phyloP scores from a whole-genome alignment of 2,888 invertebrate species.

The Rhagonycha fulva region DNA sequence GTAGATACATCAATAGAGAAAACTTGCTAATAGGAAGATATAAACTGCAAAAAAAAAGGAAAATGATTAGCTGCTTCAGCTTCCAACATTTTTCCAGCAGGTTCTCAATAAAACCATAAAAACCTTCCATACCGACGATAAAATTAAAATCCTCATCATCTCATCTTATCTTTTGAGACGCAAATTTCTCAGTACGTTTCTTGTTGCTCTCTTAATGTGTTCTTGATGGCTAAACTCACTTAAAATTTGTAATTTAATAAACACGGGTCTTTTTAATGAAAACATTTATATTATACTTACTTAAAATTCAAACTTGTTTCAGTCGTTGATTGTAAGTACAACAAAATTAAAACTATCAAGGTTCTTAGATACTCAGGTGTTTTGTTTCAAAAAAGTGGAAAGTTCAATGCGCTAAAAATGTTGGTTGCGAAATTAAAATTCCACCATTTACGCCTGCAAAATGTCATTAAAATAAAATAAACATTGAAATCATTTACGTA shows the following conservation, averaged over 20 bases:
- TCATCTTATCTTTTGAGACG: neutral
- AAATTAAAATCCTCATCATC: neutral
- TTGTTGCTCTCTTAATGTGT: constrained; percentile 11
- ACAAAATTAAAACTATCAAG: neutral
- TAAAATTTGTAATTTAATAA: constrained; percentile 5
- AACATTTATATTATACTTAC: neutral
- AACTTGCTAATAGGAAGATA: neutral
- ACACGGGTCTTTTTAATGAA: neutral
- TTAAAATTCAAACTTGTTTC: neutral
- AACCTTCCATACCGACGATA: neutral
- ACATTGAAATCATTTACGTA: neutral
- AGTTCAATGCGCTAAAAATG: neutral
- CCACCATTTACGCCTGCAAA: neutral
- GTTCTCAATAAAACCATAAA: neutral
- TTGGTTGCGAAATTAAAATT: neutral
- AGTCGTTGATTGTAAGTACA: neutral
- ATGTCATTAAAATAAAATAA: neutral
- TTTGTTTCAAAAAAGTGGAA: neutral
- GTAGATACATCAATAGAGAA: constrained; percentile 15
- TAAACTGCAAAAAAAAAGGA: neutral
- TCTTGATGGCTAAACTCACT: constrained; percentile 21
- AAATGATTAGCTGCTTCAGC: neutral
- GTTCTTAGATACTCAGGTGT: neutral
- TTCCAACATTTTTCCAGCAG: neutral
- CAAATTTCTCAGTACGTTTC: neutral